Evolutionary conservation across 2,113 vertebrate species (phyloP).

Genomic region (Odontesthes bonariensis): DNA sequence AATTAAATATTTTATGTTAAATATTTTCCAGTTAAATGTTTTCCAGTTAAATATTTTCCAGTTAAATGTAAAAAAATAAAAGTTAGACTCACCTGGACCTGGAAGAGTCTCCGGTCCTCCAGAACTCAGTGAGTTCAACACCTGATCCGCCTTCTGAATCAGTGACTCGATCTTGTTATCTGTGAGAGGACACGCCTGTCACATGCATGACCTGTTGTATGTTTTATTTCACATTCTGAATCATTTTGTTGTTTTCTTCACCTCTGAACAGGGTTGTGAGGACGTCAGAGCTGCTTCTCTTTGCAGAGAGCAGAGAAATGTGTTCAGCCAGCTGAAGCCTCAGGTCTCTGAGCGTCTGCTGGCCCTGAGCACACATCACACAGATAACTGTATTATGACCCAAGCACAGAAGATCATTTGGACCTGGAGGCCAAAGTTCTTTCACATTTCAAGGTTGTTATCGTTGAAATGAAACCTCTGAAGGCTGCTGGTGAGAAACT

Average conservation of each 20-base stretch:
- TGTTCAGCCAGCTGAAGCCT: slow-evolving; percentile 67
- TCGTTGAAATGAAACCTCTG: no score
- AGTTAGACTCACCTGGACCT: slow-evolving; percentile 31
- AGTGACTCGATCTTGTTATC: slow-evolving; percentile 62
- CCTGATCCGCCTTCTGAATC: slow-evolving; percentile 71
- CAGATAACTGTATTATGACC: not conserved
- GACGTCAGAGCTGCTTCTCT: slow-evolving; percentile 8
- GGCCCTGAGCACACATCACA: slow-evolving; percentile 27
- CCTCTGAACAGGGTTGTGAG: slow-evolving; percentile 46
- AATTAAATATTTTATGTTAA: no score
- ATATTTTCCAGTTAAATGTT: no score
- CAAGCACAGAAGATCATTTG: no score
- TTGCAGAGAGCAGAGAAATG: slow-evolving; percentile 53
- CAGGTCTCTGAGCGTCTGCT: slow-evolving; percentile 52
- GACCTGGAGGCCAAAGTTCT: no score
- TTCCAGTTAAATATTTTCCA: no score
- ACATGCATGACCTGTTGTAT: no score
- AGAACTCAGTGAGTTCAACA: slow-evolving; percentile 55
- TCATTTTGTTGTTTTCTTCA: not conserved
- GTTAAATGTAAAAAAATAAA: no score
- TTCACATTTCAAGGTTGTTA: no score
- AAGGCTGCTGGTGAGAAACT: not conserved
- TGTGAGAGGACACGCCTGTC: slow-evolving; percentile 5
- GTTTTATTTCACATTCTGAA: no score
- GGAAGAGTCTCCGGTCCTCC: not conserved